These are phyloP conservation scores for Heliconius sara DNA, from an alignment of 2,888 invertebrate genomes.

Conservation along the genomic window DNA sequence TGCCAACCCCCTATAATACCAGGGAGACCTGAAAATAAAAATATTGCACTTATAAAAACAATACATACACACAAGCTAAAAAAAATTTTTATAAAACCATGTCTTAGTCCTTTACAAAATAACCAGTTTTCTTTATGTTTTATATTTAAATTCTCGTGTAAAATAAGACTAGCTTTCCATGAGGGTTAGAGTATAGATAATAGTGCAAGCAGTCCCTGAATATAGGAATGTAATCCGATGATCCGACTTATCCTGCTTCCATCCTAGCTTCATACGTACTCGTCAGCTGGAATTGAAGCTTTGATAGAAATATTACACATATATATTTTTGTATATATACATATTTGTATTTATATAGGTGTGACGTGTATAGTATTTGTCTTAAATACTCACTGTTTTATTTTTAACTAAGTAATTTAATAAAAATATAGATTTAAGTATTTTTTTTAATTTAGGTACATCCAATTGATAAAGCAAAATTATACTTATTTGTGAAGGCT, in stretches of 20 bases:
- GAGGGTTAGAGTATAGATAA: conserved; percentile 39
- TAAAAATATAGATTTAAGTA: no score
- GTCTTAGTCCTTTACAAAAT: conserved; percentile 14
- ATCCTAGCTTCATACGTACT: conserved; percentile 30
- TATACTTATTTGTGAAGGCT: background rate
- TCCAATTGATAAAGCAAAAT: background rate
- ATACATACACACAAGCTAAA: background rate
- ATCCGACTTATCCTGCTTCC: conserved; percentile 40
- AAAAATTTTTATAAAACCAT: background rate
- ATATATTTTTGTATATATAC: background rate
- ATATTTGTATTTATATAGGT: background rate
- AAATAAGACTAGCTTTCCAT: conserved; percentile 37
- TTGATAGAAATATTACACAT: conserved; percentile 28
- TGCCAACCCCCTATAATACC: no score
- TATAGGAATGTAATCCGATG: conserved; percentile 42
- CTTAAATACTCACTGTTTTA: background rate
- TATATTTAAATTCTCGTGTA: conserved; percentile 29
- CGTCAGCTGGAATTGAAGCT: conserved; percentile 26
- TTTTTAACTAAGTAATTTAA: background rate
- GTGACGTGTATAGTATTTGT: background rate
- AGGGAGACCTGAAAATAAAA: background rate
- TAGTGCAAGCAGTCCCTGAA: conserved; percentile 37
- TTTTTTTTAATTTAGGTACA: background rate
- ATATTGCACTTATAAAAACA: background rate
- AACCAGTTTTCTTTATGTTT: conserved; percentile 16